Evolutionary conservation across 1,140 invertebrate genomes (phyloP), one percentile per base, ranked within the genome.

Genomic region (Contarinia nasturtii): DNA sequence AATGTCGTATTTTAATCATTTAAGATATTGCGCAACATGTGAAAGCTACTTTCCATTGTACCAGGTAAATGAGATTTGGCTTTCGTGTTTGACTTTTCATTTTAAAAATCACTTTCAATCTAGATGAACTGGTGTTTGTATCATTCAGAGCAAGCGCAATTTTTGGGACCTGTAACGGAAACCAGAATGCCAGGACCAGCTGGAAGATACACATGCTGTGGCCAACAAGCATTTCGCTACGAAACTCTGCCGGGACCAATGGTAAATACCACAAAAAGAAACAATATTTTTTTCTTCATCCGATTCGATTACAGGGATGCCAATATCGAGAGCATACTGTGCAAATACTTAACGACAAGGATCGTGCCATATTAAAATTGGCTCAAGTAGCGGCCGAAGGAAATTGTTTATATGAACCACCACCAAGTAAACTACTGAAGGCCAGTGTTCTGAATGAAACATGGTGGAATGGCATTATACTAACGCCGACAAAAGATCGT

Each of bases 161-260:
- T 80, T 64, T 77, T 84, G 55, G 71, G 76, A 1, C 68, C 82
- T 75, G 53, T 75, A 71, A n/a, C 71, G 72, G 49, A 70, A 64
- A 59, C 66, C 66, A 40, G 65, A 65, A 40, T 71, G 69, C 41
- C 73, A 71, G 59, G 60, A 8, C 78, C 81, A 1, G 67, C 82
- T 12, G 82, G 81, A 33, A 70, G 78, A 33, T 87, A 82, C 65
- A 82, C 85, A 0, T 91, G 88, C 60, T 93, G 88, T 61, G 82
- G 84, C 44, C 79, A 84, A 63, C 72, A 79, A 54, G 79, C 83
- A 17, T 82, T 86, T 54, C 71, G 79, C 52, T 89, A 82, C 65
- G 80, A 87, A 60, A 75, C 45, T 48, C 78, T 52, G 61, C 68
- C 46, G 60, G 75, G 55, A 63, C 64, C 57, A 15, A 61, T 60